Base-by-base conservation (phyloP, 2,797 vertebrate genomes). In the Lacerta bilineata region DNA sequence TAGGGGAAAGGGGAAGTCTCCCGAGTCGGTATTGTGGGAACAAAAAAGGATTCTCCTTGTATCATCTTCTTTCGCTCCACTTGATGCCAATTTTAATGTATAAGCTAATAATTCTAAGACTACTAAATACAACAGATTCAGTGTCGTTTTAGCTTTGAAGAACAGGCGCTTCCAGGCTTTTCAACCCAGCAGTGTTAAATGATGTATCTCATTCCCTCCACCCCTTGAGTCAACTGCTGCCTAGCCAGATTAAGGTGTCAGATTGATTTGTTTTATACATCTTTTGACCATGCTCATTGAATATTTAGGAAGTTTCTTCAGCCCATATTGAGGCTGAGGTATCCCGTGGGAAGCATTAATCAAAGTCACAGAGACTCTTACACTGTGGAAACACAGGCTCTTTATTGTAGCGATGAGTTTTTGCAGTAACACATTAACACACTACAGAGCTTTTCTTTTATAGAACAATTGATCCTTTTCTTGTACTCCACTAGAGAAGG, bases 181-280 rank as follows among this genome's bases (percentile, higher is more conserved):
- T 97, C 97, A 97, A 97, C 97, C 97, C 97, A 96, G 97, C 97
- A 97, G 97, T 97, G 97, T 98, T 98, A 98, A 98, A 98, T 98
- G 97, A 97, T 96, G 98, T 97, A 97, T 97, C 93, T 96, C 96
- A 95, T 97, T 97, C 97, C 97, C 96, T 96, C 96, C 96, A 95
- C 96, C 97, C 96, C 96, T 97, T 96, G 95, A 98, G 96, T 97
- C 98, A 97, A 98, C 98, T 97, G 97, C 98, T 98, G 98, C 97
- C 97, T 97, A 95, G 96, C 97, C 97, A 97, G 97, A 98, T 98
- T 98, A 98, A 98, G 98, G 97, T 98, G 98, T 97, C 97, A 97
- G 97, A 97, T 97, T 98, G 98, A 98, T 98, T 98, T 98, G 97
- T 97, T 97, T 97, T 98, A 97, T 97, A 97, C 97, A 97, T 97